Evolutionary conservation across 2,113 vertebrate species (phyloP), one percentile per base, ranked within the genome.

Genomic region (pig (Sus scrofa)): DNA sequence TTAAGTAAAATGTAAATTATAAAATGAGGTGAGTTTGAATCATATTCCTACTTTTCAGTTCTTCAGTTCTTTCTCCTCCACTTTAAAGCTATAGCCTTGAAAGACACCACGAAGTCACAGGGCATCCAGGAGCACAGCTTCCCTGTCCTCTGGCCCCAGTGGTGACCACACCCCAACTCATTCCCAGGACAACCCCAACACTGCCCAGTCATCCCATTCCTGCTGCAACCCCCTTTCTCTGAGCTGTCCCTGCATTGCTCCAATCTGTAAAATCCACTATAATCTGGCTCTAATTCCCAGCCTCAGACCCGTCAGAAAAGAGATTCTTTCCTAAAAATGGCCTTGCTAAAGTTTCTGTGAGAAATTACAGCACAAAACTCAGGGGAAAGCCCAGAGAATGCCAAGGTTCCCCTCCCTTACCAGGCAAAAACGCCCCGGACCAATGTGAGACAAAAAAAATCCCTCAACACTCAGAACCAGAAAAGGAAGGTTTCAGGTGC

Each of bases 391-490:
- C 50, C 75, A 11, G 63, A 91, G 39, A 44, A 39, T 0, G n/a
- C 27, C 7, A 27, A 71, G 27, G 20, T n/a, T 56, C 52, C 15
- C 5, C 26, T 32, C 27, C 1, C 20, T 18, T 7, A 32, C 18
- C 26, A 32, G 37, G 44, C 30, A 24, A 52, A 34, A 26, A 54
- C 3, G 39, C 30, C 18, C 3, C 18, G 6, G 63, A 26, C 52
- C 0, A n/a, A n/a, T n/a, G n/a, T n/a, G 15, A 3, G 5, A 37
- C 4, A n/a, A n/a, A n/a, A n/a, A 9, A 7, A 20, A 18, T 24
- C 11, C n/a, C 18, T 9, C n/a, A 5, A 24, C 52, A 58, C 20
- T 50, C 6, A 27, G 67, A 16, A 20, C 19, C 12, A 4, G 32
- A 56, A n/a, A 26, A 88, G 5, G 37, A 73, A 44, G 4, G 70